Evolutionary conservation across 2,888 invertebrate genomes (phyloP).

Genomic region (Aporophyla nigra): DNA sequence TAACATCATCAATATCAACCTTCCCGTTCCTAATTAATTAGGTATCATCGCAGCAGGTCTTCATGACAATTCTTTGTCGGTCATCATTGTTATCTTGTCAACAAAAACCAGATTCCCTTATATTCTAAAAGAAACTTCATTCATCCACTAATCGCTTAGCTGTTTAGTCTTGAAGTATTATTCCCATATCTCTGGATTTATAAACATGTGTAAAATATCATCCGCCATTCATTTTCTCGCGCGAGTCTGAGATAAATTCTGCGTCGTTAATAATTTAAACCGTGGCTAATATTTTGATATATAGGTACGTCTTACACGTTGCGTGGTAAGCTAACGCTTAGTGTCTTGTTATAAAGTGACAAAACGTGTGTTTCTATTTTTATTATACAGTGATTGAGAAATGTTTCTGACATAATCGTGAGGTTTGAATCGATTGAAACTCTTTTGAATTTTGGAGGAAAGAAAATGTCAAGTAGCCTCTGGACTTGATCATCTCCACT

Average conservation of each 20-base stretch:
- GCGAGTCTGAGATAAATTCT: constrained; percentile 33
- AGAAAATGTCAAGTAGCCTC: background rate
- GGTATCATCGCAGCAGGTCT: no score
- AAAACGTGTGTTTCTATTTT: background rate
- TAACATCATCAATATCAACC: background rate
- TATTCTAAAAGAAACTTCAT: constrained; percentile 13
- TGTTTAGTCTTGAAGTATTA: constrained; percentile 46
- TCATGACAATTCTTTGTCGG: background rate
- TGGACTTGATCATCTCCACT: background rate
- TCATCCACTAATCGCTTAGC: constrained; percentile 5
- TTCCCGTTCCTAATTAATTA: background rate
- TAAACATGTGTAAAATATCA: constrained; percentile 44
- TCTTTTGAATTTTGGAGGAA: background rate
- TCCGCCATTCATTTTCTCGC: constrained; percentile 39
- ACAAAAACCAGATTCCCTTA: background rate
- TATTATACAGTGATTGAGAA: background rate
- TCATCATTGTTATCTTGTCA: background rate
- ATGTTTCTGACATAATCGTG: background rate
- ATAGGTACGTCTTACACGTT: constrained; percentile 6
- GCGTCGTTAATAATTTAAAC: constrained; percentile 42
- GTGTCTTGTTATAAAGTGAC: constrained; percentile 4
- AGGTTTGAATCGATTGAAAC: background rate
- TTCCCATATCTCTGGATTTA: constrained; percentile 25
- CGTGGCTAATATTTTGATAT: constrained; percentile 48
- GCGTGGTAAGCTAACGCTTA: background rate